A percentile compares a stretch with the other conserved stretches of the same genome.
Evolutionary conservation across 2,113 vertebrate genomes (phyloP).

Genomic region (Anthoscopus minutus): DNA sequence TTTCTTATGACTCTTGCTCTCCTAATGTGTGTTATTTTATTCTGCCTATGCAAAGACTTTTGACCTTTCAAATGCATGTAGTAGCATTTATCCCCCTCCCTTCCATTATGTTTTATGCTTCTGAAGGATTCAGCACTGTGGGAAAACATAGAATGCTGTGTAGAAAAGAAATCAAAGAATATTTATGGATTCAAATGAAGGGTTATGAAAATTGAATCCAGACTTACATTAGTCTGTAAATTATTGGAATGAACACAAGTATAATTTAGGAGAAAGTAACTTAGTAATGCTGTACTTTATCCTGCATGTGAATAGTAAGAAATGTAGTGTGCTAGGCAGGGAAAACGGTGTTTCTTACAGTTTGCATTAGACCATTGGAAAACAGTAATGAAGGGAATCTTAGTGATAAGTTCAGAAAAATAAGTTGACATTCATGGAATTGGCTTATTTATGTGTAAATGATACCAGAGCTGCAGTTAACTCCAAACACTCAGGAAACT

Average conservation of each 20-base stretch:
- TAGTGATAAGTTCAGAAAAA: neutral
- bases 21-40: neutral
- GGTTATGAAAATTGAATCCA: neutral
- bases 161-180: neutral
- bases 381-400: neutral
- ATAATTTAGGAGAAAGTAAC: slow-evolving; percentile 48
- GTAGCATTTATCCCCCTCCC: neutral
- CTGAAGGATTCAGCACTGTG: neutral
- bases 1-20: neutral
- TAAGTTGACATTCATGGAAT: neutral
- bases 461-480: neutral
- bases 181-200: neutral
- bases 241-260: slow-evolving; percentile 46
- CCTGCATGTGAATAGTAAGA: neutral
- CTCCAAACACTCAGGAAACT: neutral
- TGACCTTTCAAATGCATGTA: neutral
- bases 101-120: neutral
- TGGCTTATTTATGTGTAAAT: neutral
- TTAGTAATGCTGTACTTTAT: neutral
- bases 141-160: neutral
- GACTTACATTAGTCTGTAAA: slow-evolving; percentile 12
- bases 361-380: neutral
- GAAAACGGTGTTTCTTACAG: neutral
- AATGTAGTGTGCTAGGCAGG: neutral
- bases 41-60: neutral